Base-by-base conservation (phyloP, 2,797 vertebrate genomes). In the Uromys caudimaculatus region DNA sequence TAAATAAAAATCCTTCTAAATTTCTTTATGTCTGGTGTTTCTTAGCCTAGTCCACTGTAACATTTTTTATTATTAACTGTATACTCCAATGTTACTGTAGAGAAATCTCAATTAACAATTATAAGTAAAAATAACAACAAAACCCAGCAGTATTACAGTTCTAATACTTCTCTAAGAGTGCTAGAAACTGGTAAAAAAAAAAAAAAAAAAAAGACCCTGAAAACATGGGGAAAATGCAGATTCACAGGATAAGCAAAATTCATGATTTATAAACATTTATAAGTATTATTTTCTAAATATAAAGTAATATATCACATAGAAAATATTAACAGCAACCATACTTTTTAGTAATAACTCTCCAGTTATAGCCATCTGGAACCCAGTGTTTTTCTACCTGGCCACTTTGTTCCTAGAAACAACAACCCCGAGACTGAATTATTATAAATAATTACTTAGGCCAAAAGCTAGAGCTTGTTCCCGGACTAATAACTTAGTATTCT, bases 221-320 rank as follows among this genome's bases (percentile, higher is more conserved):
- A 60, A 58, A 21, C 17, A 81, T 17, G 27, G 2, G 1, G 56
- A 10, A 90, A 85, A 58, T 6, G 23, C 6, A 82, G 10, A 41
- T 1, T 4, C 54, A 82, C 27, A 47, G 56, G 24, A 17, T 1
- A 60, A 47, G 7, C n/a, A 73, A 35, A 75, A 54, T 69, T 92
- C 41, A 54, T 94, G 50, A 81, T 3, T 52, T 91, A n/a, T 14
- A 94, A 90, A 71, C 85, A 62, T 86, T 44, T 62, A 82, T 86
- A 19, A 7, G 2, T n/a, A 3, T 29, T 32, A 12, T n/a, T 88
- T 92, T 69, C 24, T 62, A 78, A 56, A 83, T 56, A 19, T 16
- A 27, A 27, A 64, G 8, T 56, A 29, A 75, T 12, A 19, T 76
- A 54, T 77, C 2, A 12, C 14, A 6, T 10, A 23, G 13, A 64